Conservation (phyloP, 2,113 vertebrate genomes). For the Tragulus kanchil region DNA sequence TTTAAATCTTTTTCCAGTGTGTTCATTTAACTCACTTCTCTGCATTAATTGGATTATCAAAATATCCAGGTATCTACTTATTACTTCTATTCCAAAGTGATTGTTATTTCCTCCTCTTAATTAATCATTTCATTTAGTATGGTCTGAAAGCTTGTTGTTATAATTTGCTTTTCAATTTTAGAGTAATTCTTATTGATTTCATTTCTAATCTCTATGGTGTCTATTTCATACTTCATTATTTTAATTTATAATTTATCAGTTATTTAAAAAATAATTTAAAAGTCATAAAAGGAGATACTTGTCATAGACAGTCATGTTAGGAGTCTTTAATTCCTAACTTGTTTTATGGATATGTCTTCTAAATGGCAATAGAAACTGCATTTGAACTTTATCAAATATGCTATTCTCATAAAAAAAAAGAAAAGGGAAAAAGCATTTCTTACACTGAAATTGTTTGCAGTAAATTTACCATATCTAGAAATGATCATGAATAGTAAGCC, state of each 20-base stretch:
- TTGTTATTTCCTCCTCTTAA: slow-evolving; percentile 37
- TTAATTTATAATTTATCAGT: slow-evolving; percentile 27
- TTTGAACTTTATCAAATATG: slow-evolving; percentile 22
- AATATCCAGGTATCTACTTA: slow-evolving; percentile 7
- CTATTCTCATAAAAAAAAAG: background rate
- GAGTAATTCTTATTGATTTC: slow-evolving; percentile 30
- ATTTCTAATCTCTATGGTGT: slow-evolving; percentile 3
- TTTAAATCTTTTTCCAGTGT: slow-evolving; percentile 17
- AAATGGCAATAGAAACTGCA: background rate
- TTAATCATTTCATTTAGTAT: slow-evolving; percentile 50
- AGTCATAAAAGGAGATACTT: background rate
- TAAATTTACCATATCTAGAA: background rate
- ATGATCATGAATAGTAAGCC: background rate
- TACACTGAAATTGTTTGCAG: background rate
- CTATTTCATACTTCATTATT: slow-evolving; percentile 46
- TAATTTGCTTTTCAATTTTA: slow-evolving; percentile 50
- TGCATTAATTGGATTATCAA: slow-evolving; percentile 37
- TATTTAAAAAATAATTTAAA: slow-evolving; percentile 49
- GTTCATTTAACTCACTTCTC: slow-evolving; percentile 29
- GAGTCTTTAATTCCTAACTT: background rate
- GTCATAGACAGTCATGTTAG: background rate
- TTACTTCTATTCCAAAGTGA: slow-evolving; percentile 49
- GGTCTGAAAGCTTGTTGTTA: slow-evolving; percentile 33
- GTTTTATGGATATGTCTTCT: background rate
- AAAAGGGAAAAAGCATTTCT: background rate